phyloP scores from a whole-genome alignment of 2,888 invertebrate genomes.

The Psylliodes chrysocephalus region DNA sequence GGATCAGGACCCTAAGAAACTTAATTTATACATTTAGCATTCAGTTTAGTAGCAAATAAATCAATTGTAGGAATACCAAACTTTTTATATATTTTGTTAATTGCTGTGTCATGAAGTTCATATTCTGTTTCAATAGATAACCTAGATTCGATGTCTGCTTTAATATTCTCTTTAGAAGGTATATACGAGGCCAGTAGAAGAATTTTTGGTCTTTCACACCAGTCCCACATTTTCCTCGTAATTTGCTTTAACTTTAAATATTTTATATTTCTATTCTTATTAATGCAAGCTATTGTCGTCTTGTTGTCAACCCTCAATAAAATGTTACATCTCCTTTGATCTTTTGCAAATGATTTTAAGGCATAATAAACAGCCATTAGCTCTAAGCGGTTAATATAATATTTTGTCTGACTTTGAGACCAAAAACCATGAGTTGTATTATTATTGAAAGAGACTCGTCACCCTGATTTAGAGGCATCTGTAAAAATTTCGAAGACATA shows the following conservation, averaged over 20 bases:
- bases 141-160: not conserved
- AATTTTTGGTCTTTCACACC: slow-evolving; percentile 3
- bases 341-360: slow-evolving; percentile 45
- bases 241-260: not conserved
- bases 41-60: no score
- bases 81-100: not conserved
- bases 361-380: slow-evolving; percentile 42
- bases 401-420: slow-evolving; percentile 32
- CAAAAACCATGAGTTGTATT: slow-evolving; percentile 40
- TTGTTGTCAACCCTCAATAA: slow-evolving; percentile 42
- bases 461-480: slow-evolving; percentile 44
- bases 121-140: no score
- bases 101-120: not conserved
- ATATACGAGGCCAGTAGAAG: not conserved
- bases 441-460: slow-evolving; percentile 44
- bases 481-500: slow-evolving; percentile 39
- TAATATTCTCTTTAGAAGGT: not conserved
- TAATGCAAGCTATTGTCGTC: no score
- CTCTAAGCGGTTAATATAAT: slow-evolving; percentile 49
- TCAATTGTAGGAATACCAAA: not conserved
- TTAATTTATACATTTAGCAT: not conserved
- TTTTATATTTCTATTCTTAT: slow-evolving; percentile 42
- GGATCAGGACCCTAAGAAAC: not conserved
- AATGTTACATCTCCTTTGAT: slow-evolving; percentile 30
- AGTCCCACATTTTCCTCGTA: not conserved